Base-by-base conservation (phyloP, 1,140 invertebrate genomes). In the Oryctes rhinoceros region DNA sequence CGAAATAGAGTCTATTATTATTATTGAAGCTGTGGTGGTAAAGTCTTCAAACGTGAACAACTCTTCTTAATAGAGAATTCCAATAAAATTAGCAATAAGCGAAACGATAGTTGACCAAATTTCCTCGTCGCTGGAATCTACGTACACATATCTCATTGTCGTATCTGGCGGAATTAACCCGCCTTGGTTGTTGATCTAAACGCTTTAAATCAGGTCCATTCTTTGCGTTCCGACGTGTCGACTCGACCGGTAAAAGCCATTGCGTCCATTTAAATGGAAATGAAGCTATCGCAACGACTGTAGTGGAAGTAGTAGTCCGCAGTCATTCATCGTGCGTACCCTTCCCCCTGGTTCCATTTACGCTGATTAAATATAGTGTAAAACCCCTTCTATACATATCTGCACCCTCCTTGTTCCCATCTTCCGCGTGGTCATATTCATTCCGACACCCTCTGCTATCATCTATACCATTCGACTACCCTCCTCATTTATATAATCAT, bases 341-440 rank as follows among this genome's bases (percentile, higher is more conserved):
- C 39, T 44, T 44, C 39, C 39, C 39, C 39, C 3, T 30, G 24
- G 13, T 24, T 24, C 71, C 71, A 18, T 74, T 74, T 24, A 35
- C 71, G 71, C 37, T 74, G 71, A 74, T 74, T 74, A 74, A 74
- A 74, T 74, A 74, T 74, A 74, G 71, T 74, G 71, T 74, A 74
- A 74, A 74, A 74, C 18, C 37, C 71, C 71, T 62, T 18, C 53
- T n/a, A 20, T n/a, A 15, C 7, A 20, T 62, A 20, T 20, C 15
- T 15, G 15, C 53, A 62, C 53, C 53, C 53, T 62, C 20, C 53
- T 20, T 53, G 49, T 53, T 62, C 13, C 53, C 13, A 62, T 62
- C 53, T 44, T 44, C 39, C 1, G 39, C 39, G 39, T 7, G 39
- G 39, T 7, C 9, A 44, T 62, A 62, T 62, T 10, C 13, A 15